phyloP scores from a whole-genome alignment of 2,888 invertebrate species.

The Amphimallon solstitiale region DNA sequence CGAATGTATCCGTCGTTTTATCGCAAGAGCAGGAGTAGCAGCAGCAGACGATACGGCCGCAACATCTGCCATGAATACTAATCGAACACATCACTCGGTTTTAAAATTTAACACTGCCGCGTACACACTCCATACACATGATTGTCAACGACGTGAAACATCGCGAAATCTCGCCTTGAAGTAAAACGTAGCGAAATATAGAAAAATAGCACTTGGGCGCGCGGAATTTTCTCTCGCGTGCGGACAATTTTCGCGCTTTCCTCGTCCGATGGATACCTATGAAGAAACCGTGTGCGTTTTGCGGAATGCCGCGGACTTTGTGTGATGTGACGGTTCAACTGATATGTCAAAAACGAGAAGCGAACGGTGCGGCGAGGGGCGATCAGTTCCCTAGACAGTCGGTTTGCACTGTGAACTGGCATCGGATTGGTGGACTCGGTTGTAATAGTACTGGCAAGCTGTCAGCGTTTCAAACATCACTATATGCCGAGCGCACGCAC shows the following conservation, averaged over 20 bases:
- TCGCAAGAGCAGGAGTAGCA: too few relatives aligned
- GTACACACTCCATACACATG: conserved; percentile 18
- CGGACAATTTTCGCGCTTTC: background rate
- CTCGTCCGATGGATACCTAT: background rate
- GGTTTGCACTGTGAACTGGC: conserved; percentile 61
- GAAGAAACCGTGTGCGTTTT: conserved; percentile 35
- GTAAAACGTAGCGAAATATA: too few relatives aligned
- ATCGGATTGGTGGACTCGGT: conserved; percentile 61
- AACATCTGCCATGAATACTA: conserved; percentile 44
- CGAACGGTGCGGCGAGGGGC: conserved; percentile 47
- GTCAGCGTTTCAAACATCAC: conserved; percentile 66
- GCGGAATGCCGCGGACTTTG: conserved; percentile 56
- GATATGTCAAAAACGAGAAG: conserved; percentile 54
- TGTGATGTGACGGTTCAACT: conserved; percentile 53
- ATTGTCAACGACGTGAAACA: conserved; percentile 8
- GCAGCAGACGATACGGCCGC: conserved; percentile 26
- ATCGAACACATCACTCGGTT: conserved; percentile 46
- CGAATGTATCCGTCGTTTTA: conserved; percentile 43
- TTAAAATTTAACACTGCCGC: conserved; percentile 3
- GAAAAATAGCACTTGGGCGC: background rate
- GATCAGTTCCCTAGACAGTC: conserved; percentile 57
- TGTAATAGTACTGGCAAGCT: conserved; percentile 64
- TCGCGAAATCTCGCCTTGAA: conserved; percentile 2
- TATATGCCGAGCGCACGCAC: conserved; percentile 62
- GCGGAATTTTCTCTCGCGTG: background rate